Conservation (phyloP, 2,888 invertebrate species). For the Stictocephala bisonia region DNA sequence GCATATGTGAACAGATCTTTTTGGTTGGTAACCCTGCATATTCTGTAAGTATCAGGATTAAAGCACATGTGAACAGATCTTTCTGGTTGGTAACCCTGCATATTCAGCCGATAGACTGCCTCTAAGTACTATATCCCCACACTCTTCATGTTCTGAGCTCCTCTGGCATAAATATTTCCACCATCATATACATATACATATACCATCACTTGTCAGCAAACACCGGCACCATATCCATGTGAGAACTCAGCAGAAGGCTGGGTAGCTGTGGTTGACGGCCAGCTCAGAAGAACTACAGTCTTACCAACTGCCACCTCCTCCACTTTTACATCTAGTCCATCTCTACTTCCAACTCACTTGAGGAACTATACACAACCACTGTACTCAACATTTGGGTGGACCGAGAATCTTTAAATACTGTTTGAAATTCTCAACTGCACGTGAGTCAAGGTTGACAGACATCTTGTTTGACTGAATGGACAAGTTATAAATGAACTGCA, state of each 20-base stretch:
- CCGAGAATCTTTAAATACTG: slow-evolving; percentile 88
- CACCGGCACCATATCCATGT: slow-evolving; percentile 98
- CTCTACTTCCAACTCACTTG: slow-evolving; percentile 75
- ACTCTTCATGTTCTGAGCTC: slow-evolving; percentile 90
- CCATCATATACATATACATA: slow-evolving; percentile 84
- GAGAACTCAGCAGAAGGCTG: slow-evolving; percentile 88
- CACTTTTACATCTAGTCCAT: slow-evolving; percentile 75
- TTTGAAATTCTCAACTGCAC: slow-evolving; percentile 79
- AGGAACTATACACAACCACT: slow-evolving; percentile 84
- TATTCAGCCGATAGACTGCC: slow-evolving; percentile 73
- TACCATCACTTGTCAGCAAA: slow-evolving; percentile 93
- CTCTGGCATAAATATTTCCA: slow-evolving; percentile 89
- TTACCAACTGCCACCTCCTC: slow-evolving; percentile 73
- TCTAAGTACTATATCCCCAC: slow-evolving; percentile 83
- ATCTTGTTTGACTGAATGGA: too few species aligned
- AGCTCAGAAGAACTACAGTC: slow-evolving; percentile 86
- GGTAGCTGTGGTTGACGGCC: slow-evolving; percentile 78
- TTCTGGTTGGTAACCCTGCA: slow-evolving; percentile 66
- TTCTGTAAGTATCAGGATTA: too few species aligned
- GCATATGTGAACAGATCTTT: slow-evolving; percentile 75
- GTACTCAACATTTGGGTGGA: slow-evolving; percentile 88
- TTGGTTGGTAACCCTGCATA: too few species aligned
- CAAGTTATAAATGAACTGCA: too few species aligned
- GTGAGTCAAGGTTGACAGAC: neutral
- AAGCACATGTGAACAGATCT: too few species aligned